Base-by-base conservation (phyloP, 2,113 vertebrate genomes). In the Melospiza melodia region DNA sequence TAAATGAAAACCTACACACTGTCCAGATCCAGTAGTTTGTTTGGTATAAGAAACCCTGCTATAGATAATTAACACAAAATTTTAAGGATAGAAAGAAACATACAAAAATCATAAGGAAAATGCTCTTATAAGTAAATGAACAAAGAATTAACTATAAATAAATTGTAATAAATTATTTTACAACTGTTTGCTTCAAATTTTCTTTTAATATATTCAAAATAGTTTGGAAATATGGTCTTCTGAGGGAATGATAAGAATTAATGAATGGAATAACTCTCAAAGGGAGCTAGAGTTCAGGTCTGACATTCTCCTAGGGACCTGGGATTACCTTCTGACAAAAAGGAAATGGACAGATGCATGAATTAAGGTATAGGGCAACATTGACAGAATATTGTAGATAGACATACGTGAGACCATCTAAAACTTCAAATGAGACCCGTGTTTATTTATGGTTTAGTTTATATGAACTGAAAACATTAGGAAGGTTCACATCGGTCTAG, bases 11-110 rank as follows among this genome's bases (percentile, higher is more conserved):
- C 81, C 48, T 62, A 51, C 12, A 84, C 3, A 35, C 10, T 44
- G 13, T 23, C 92, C 78, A 65, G 31, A 21, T 73, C 27, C 57
- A 89, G 69, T 81, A 33, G 11, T 48, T 78, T 24, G 41, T 43
- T 63, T 81, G 30, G 4, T 57, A 49, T 30, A 62, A 92, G 39
- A 92, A 84, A 67, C 4, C 2, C 13, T 87, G 49, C 49, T 87
- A 67, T 87, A 87, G 33, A n/a, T 49, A 77, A 76, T 54, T 51
- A 86, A 78, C 41, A 10, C 8, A 31, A 83, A 95, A 95, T 9
- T 49, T 93, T 92, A 91, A 95, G 92, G 10, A 16, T 69, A 68
- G 12, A 96, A 93, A 94, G 7, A 95, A 74, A 66, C 9, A 55
- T 22, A 22, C 24, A 90, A 67, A 54, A 83, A 49, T n/a, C 8